These are phyloP conservation scores for Habroteleia sp. DNA, from an alignment of 2,888 invertebrate species.

Conservation along the genomic window DNA sequence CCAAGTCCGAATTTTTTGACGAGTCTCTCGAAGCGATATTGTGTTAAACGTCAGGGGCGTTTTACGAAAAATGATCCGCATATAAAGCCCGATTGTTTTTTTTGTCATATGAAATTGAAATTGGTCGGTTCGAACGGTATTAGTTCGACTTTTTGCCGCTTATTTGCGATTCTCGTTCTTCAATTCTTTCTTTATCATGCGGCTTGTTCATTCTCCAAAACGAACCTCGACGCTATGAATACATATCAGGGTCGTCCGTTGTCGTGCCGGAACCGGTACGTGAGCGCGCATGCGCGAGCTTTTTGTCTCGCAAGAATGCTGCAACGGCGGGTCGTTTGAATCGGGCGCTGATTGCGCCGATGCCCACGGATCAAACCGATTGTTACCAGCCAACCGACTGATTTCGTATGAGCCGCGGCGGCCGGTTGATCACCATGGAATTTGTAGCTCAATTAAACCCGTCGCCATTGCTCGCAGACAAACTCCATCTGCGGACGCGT, in stretches of 20 bases:
- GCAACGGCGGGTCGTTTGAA: slow-evolving; percentile 79
- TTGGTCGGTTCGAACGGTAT: slow-evolving; percentile 36
- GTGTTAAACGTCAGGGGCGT: too few species aligned
- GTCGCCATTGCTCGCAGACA: slow-evolving; percentile 65
- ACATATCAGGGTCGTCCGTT: slow-evolving; percentile 68
- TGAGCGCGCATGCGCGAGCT: slow-evolving; percentile 77
- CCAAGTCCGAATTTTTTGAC: too few species aligned
- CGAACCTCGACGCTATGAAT: slow-evolving; percentile 69
- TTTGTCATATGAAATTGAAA: slow-evolving; percentile 49
- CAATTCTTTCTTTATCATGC: slow-evolving; percentile 60
- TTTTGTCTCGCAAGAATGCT: slow-evolving; percentile 77
- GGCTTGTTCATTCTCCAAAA: slow-evolving; percentile 63
- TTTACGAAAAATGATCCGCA: slow-evolving; percentile 5
- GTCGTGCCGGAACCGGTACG: slow-evolving; percentile 68
- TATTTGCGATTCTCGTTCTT: slow-evolving; percentile 61
- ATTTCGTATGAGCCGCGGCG: slow-evolving; percentile 78
- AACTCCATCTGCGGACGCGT: slow-evolving; percentile 42
- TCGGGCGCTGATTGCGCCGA: slow-evolving; percentile 74
- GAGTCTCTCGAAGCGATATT: too few species aligned
- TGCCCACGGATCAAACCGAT: slow-evolving; percentile 71
- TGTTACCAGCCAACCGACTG: slow-evolving; percentile 72
- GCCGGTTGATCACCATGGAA: slow-evolving; percentile 80
- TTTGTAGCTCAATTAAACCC: slow-evolving; percentile 80
- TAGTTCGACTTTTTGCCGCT: slow-evolving; percentile 51
- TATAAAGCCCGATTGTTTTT: slow-evolving; percentile 26